Percentiles rank a stretch among this genome's conserved stretches.
These are phyloP conservation scores for Sphenopsis melanotis DNA, from an alignment of 2,797 vertebrate species.

Conservation along the genomic window DNA sequence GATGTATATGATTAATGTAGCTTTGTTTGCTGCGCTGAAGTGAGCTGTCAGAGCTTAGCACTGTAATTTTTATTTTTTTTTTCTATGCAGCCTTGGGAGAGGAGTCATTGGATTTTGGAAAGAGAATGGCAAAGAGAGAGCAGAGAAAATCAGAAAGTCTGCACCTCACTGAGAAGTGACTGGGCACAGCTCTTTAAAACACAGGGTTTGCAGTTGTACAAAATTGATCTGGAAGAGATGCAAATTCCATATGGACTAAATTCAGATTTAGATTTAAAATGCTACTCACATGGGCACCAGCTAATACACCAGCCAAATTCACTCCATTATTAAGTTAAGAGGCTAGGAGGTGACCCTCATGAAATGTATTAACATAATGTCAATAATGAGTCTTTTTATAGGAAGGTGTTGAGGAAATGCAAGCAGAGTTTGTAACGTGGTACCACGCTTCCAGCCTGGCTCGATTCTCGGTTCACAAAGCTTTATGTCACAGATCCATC, in stretches of 20 bases:
- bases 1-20: background rate
- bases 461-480: background rate
- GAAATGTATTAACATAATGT: slow-evolving; percentile 58
- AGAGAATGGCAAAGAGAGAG: background rate
- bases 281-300: background rate
- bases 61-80: background rate
- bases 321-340: slow-evolving; percentile 50
- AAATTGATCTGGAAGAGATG: slow-evolving; percentile 12
- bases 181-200: slow-evolving; percentile 17
- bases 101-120: background rate
- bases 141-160: slow-evolving; percentile 2
- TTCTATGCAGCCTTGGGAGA: background rate
- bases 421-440: background rate
- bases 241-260: slow-evolving; percentile 14
- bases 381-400: slow-evolving; percentile 50
- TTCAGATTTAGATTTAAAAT: slow-evolving; percentile 46
- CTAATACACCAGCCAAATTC: slow-evolving; percentile 32
- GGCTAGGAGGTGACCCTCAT: slow-evolving; percentile 19
- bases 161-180: background rate
- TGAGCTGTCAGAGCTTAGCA: background rate
- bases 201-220: background rate
- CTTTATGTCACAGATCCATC: slow-evolving; percentile 43
- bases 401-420: slow-evolving; percentile 27
- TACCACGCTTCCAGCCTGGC: background rate
- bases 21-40: background rate